A percentile compares a stretch with the other conserved stretches of the same genome.
Evolutionary conservation across 2,113 vertebrate genomes (phyloP).

Genomic region (Bos indicus): DNA sequence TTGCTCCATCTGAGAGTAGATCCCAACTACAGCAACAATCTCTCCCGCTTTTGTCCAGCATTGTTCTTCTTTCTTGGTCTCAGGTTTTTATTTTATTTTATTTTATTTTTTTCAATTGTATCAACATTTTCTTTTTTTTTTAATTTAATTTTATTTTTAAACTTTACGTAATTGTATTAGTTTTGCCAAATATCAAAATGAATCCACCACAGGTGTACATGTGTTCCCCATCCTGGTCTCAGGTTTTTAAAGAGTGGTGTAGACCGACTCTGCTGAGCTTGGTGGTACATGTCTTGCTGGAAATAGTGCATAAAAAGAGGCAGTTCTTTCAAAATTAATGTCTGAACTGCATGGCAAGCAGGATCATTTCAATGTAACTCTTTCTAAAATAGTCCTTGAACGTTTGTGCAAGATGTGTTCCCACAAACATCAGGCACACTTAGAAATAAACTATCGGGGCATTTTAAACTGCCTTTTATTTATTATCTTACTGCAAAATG

Average conservation of each 20-base stretch:
- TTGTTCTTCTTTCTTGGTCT: neutral
- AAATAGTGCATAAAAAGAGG: neutral
- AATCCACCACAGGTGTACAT: too few relatives aligned
- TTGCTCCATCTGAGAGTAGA: neutral
- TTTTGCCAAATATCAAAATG: too few relatives aligned
- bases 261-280: neutral
- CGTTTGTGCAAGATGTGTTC: neutral
- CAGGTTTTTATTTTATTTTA: neutral
- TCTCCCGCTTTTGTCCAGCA: neutral
- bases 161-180: too few relatives aligned
- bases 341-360: neutral
- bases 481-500: neutral
- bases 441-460: conserved; percentile 13
- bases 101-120: too few relatives aligned
- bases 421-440: neutral
- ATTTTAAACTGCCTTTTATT: neutral
- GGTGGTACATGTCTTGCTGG: neutral
- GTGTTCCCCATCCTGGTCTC: too few relatives aligned
- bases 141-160: too few relatives aligned
- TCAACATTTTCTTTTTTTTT: too few relatives aligned
- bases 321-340: neutral
- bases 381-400: neutral
- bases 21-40: neutral
- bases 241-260: neutral
- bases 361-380: neutral